Percentiles rank a stretch among this genome's conserved stretches.
Evolutionary conservation across 2,113 vertebrate species (phyloP).

Genomic region (Petromus typicus): DNA sequence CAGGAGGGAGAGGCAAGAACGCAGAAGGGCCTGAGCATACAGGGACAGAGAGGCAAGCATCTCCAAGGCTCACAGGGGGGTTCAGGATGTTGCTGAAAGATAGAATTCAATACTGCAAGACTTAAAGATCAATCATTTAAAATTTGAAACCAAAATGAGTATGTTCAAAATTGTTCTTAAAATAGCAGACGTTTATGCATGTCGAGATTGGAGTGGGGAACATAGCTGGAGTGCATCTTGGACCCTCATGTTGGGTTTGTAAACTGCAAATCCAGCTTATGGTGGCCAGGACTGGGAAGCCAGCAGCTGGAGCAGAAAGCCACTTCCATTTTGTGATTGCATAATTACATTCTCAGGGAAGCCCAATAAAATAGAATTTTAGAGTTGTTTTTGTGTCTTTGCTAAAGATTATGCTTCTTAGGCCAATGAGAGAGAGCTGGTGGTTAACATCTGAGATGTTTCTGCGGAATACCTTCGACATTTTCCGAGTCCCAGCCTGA

Average conservation of each 20-base stretch:
- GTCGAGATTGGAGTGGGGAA: not conserved
- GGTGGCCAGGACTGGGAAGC: not conserved
- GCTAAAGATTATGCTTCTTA: not conserved
- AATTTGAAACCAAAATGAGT: not conserved
- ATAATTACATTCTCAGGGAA: slow-evolving; percentile 10
- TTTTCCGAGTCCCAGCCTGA: not conserved
- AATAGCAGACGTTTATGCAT: not conserved
- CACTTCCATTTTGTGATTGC: slow-evolving; percentile 32
- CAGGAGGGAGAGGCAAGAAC: rapidly evolving
- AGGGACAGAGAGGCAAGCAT: not conserved
- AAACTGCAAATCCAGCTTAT: not conserved
- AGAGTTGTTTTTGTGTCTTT: not conserved
- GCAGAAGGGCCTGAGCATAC: not conserved
- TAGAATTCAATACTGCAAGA: not conserved
- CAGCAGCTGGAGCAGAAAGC: not conserved
- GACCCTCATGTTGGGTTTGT: not conserved
- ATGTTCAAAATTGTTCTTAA: not conserved
- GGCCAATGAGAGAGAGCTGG: not conserved
- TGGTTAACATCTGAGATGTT: not conserved
- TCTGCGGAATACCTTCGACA: not conserved
- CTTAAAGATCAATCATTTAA: not conserved
- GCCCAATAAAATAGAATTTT: not conserved
- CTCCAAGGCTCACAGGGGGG: rapidly evolving
- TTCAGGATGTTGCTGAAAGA: not conserved
- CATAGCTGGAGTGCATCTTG: too few species aligned